A percentile compares a stretch with the other conserved stretches of the same genome.
These are phyloP conservation scores for Hyla sarda DNA, from an alignment of 2,113 vertebrate genomes.

Conservation along the genomic window DNA sequence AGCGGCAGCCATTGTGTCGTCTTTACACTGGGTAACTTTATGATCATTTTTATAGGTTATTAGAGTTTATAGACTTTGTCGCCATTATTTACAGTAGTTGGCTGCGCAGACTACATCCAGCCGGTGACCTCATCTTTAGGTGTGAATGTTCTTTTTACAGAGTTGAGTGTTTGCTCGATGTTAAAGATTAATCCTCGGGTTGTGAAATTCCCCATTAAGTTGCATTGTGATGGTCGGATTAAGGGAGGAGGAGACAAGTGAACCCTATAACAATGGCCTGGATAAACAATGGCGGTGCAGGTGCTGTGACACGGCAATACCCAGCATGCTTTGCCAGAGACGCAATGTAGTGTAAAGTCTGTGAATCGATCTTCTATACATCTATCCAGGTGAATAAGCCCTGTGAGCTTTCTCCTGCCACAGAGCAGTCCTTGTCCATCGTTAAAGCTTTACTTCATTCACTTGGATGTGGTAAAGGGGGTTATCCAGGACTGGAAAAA, in stretches of 20 bases:
- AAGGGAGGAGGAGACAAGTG: background rate
- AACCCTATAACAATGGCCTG: background rate
- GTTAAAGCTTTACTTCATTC: too few relatives aligned
- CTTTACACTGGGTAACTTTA: background rate
- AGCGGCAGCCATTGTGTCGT: background rate
- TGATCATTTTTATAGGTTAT: background rate
- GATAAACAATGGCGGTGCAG: background rate
- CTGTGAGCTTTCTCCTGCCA: too few relatives aligned
- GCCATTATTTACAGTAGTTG: background rate
- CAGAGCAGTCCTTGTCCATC: too few relatives aligned
- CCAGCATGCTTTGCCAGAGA: background rate
- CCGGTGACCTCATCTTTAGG: constrained; percentile 21
- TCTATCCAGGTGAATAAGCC: too few relatives aligned
- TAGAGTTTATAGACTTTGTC: background rate
- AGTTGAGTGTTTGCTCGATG: background rate
- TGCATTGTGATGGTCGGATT: constrained; percentile 9
- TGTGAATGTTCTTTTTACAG: constrained; percentile 9
- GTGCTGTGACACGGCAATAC: background rate
- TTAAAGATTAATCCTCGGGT: constrained; percentile 23
- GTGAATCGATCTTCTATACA: background rate
- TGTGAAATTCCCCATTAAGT: constrained; percentile 18
- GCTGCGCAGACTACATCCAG: background rate
- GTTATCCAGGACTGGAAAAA: too few relatives aligned
- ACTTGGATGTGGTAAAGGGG: too few relatives aligned
- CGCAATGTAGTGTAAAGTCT: background rate